Evolutionary conservation across 2,797 vertebrate genomes (phyloP).

Genomic region (Labeo calbasu): DNA sequence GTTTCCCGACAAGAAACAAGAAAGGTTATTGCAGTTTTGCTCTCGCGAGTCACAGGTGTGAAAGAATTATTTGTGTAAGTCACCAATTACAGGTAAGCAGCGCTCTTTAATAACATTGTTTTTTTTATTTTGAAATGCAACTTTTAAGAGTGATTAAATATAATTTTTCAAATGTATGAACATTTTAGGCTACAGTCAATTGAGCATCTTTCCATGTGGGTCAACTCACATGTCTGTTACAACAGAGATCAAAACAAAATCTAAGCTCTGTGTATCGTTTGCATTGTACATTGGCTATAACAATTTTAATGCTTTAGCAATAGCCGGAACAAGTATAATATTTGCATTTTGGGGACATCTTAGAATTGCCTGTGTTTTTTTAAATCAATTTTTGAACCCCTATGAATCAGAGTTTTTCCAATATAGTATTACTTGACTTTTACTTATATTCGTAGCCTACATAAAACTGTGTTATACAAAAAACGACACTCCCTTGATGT

Average conservation of each 20-base stretch:
- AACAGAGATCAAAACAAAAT: neutral
- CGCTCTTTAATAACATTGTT: neutral
- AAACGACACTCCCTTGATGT: neutral
- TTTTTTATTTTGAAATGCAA: neutral
- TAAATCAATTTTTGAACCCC: too few relatives aligned
- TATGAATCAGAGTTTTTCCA: neutral
- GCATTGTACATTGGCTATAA: neutral
- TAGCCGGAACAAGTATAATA: neutral
- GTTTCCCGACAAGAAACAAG: neutral
- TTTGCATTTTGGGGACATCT: neutral
- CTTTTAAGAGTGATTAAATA: neutral
- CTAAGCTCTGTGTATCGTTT: neutral
- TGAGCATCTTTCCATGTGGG: neutral
- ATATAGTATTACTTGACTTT: neutral
- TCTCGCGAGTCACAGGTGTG: conserved; percentile 3
- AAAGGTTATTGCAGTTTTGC: conserved; percentile 20
- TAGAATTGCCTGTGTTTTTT: neutral
- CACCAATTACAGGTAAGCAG: conserved; percentile 15
- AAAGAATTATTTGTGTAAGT: neutral
- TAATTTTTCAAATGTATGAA: neutral
- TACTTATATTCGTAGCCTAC: neutral
- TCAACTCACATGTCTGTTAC: neutral
- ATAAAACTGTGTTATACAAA: neutral
- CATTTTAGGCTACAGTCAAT: neutral
- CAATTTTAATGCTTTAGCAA: neutral